Conservation (phyloP, 2,888 invertebrate species). For the Cephus spinipes region DNA sequence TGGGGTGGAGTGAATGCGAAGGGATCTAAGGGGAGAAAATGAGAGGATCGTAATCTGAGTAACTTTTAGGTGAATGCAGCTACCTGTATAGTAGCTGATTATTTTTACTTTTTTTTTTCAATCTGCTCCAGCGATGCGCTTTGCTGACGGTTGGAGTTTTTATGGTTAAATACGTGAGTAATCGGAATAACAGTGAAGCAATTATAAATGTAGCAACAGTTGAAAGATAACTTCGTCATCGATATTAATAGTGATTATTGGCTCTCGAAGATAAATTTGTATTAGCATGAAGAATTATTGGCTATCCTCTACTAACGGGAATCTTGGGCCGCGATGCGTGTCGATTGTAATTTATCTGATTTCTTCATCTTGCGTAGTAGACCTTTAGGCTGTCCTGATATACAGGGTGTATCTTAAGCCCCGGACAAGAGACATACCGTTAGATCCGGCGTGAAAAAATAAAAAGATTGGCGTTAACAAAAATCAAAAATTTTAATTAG, state of each 20-base stretch:
- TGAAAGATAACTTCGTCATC: too few species aligned
- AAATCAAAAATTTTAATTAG: too few species aligned
- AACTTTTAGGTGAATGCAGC: slow-evolving; percentile 50
- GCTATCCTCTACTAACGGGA: too few species aligned
- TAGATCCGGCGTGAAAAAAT: too few species aligned
- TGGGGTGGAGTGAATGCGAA: slow-evolving; percentile 19
- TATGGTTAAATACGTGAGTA: neutral
- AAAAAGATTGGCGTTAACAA: too few species aligned
- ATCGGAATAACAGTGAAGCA: too few species aligned
- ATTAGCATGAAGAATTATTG: too few species aligned
- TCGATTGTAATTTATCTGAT: neutral
- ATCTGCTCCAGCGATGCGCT: slow-evolving; percentile 39
- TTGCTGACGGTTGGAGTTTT: slow-evolving; percentile 14
- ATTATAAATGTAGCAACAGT: too few species aligned
- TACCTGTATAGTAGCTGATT: slow-evolving; percentile 51
- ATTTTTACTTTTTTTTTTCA: slow-evolving; percentile 35
- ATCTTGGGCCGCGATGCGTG: neutral
- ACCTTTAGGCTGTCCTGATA: neutral
- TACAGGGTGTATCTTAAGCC: too few species aligned
- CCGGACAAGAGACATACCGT: too few species aligned
- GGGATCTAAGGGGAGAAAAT: slow-evolving; percentile 23
- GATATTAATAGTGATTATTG: too few species aligned
- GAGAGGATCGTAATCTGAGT: slow-evolving; percentile 47
- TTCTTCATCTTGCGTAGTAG: neutral
- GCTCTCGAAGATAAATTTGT: too few species aligned